Evolutionary conservation across 2,888 invertebrate species (phyloP).

Genomic region (Scaptodrosophila latifasciaeformis): DNA sequence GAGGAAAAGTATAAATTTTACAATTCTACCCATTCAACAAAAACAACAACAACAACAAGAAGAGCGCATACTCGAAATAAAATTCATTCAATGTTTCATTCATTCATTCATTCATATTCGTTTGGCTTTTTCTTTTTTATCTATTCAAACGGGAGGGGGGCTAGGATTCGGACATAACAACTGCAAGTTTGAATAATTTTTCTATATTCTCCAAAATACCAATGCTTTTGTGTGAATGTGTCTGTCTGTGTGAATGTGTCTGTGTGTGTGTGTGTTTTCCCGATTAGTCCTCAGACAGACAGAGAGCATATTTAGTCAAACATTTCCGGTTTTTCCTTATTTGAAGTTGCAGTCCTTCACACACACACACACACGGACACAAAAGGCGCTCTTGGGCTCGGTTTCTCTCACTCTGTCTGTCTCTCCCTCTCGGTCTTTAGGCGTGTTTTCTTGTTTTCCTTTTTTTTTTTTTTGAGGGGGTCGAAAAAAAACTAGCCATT

Average conservation of each 20-base stretch:
- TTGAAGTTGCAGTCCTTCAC: constrained; percentile 53
- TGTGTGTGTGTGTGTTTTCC: constrained; percentile 28
- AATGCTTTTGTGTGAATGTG: constrained; percentile 25
- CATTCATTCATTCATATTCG: constrained; percentile 54
- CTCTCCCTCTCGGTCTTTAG: constrained; percentile 14
- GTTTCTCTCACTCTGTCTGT: constrained; percentile 20
- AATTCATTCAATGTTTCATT: constrained; percentile 55
- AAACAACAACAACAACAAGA: constrained; percentile 3
- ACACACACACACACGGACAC: constrained; percentile 19
- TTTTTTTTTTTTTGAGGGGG: constrained; percentile 30
- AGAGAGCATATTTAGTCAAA: constrained; percentile 53
- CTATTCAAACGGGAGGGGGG: not conserved
- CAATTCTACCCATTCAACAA: too few species aligned
- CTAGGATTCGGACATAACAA: constrained; percentile 17
- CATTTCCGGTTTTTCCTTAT: constrained; percentile 67
- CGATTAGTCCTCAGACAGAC: constrained; percentile 30
- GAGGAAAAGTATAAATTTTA: not conserved
- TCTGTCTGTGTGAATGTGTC: constrained; percentile 19
- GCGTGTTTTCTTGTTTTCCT: too few species aligned
- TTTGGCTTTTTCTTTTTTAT: not conserved
- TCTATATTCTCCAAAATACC: too few species aligned
- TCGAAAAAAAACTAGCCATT: constrained; percentile 46
- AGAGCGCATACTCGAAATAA: constrained; percentile 12
- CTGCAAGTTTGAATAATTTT: constrained; percentile 20
- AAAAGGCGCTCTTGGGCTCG: constrained; percentile 15